Conservation (phyloP, 2,797 vertebrate genomes). For the Mallotus villosus region DNA sequence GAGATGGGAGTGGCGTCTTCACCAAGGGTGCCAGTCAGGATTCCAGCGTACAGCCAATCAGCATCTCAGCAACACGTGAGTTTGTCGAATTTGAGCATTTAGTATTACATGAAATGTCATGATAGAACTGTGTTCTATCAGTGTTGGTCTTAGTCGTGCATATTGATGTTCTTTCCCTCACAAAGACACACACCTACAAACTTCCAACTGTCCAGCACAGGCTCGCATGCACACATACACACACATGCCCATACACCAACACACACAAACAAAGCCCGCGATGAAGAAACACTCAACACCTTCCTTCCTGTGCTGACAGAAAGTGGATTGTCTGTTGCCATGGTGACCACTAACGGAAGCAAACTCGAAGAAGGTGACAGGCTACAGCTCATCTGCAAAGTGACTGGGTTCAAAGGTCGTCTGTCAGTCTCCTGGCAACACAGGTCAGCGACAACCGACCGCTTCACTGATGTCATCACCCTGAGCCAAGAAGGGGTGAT, state of each 20-base stretch:
- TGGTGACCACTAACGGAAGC: constrained; percentile 9
- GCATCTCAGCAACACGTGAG: constrained; percentile 64
- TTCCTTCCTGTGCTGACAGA: constrained; percentile 58
- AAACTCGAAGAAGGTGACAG: constrained; percentile 69
- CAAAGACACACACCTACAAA: neutral
- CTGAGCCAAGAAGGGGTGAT: constrained; percentile 67
- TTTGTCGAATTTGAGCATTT: constrained; percentile 15
- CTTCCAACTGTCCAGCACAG: neutral
- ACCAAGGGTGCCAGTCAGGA: constrained; percentile 51
- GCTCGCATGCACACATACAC: neutral
- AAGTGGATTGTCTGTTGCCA: constrained; percentile 62
- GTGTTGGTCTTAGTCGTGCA: neutral
- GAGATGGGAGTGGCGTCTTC: constrained; percentile 46
- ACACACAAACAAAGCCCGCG: neutral
- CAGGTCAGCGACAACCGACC: neutral
- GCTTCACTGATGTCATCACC: constrained; percentile 57
- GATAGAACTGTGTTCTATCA: neutral
- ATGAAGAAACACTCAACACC: neutral
- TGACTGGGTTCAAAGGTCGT: constrained; percentile 52
- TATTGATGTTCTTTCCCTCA: too few relatives aligned
- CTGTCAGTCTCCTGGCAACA: constrained; percentile 82
- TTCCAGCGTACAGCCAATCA: constrained; percentile 55
- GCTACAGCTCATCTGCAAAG: constrained; percentile 72
- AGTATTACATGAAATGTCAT: neutral
- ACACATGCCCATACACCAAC: neutral